Evolutionary conservation across 2,797 vertebrate genomes (phyloP), one percentile per base, ranked within the genome.

Genomic region (Lindbergichthys nudifrons): DNA sequence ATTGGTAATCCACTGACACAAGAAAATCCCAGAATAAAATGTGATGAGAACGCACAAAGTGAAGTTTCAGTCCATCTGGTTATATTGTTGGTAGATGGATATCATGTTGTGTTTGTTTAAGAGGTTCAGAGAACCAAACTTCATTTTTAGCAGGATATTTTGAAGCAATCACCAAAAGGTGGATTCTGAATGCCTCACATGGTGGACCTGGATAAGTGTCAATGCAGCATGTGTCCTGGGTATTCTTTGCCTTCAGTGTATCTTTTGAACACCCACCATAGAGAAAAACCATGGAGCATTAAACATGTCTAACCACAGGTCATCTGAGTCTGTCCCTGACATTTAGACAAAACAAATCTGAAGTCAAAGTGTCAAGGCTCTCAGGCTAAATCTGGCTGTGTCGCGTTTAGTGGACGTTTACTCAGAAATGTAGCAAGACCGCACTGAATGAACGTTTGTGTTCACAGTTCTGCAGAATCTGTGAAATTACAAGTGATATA

Each of bases 21-120:
- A 72, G 75, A 80, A 79, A 65, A 73, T 73, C 83, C 81, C 80
- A 85, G 85, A 92, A 92, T 93, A 91, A 87, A 76, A 73, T 73
- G 39, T 63, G 57, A 78, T 2, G 32, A 70, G 68, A 82, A 82
- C 72, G 79, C 72, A 86, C 80, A 89, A 82, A 80, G 54, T 70
- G 58, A 83, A 81, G 82, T 65, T 79, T 86, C 65, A 75, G 80
- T 89, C 77, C 76, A 63, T 42, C 66, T 73, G 77, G 86, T 89
- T 81, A 75, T 54, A 62, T 42, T 64, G 80, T 64, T 59, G 78
- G 68, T 67, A 52, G 71, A 61, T 85, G 87, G 83, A 67, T 57
- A 26, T 52, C 75, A 80, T 12, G 3, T 61, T 53, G 62, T 89
- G 83, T 90, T 92, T 92, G 89, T 81, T 87, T 76, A 80, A 53